Base-by-base conservation (phyloP, 2,888 invertebrate species). In the Andrena dorsata region DNA sequence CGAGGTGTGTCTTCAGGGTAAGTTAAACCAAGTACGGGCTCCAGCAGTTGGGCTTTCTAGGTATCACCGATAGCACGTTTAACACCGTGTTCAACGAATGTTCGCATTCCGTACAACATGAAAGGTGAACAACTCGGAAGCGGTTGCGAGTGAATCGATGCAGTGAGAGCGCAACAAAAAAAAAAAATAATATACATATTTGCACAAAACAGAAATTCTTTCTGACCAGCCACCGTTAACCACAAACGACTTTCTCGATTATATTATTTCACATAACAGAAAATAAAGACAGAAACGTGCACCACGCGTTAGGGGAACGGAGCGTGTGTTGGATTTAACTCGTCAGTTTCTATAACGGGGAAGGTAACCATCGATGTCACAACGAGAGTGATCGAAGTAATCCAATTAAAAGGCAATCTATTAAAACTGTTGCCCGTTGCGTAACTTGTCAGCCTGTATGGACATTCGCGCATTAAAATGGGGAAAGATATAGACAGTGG, bases 341-440 rank as follows among this genome's bases (percentile, higher is more conserved):
- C 20, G 47, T 35, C 20, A 13, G 26, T 8, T 68, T 47, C 53
- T 47, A 68, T 49, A 20, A 63, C 23, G 8, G 35, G n/a, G 35
- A 49, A 60, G 49, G 53, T 49, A 85, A 69, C 72, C 64, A 58
- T 53, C 53, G 49, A 74, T 56, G 63, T 71, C 72, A 75, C 60
- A 83, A 78, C 58, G 71, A 80, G 61, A 75, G 58, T 65, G 60
- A 61, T 61, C 56, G 32, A 66, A 41, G 61, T 75, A 80, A 85
- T 85, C 73, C 80, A 81, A 83, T 79, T 78, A 80, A 80, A 83
- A 61, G 53, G 61, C 58, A 23, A 80, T 83, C 76, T 71, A 78
- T 76, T 74, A 71, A 86, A 75, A 78, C 56, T 61, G 61, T 20
- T 41, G 10, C 35, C 23, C 49, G 58, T 82, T 82, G 58, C 71